These are phyloP conservation scores for Dione juno DNA, from an alignment of 2,888 invertebrate species.

Conservation along the genomic window DNA sequence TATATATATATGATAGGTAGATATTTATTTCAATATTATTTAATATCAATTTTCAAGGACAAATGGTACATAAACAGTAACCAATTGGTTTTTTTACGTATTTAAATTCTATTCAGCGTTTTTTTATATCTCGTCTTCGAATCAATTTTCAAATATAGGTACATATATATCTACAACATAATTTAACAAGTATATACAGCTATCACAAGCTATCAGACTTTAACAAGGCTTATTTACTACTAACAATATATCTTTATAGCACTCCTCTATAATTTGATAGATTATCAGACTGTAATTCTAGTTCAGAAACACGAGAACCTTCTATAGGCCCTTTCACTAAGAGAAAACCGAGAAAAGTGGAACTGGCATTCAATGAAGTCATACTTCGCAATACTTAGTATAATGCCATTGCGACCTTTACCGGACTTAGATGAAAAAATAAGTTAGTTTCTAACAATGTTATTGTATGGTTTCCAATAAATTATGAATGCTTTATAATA, in stretches of 20 bases:
- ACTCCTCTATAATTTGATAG: conserved; percentile 23
- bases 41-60: too few species aligned
- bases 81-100: too few species aligned
- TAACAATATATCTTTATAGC: conserved; percentile 22
- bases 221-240: conserved; percentile 8
- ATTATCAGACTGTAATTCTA: conserved; percentile 33
- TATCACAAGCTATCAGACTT: conserved; percentile 2
- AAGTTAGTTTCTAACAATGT: conserved; percentile 10
- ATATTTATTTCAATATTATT: too few species aligned
- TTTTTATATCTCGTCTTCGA: too few species aligned
- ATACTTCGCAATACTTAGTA: conserved; percentile 42
- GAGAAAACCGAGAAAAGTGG: conserved; percentile 62
- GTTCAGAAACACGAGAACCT: conserved; percentile 49
- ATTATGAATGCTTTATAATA: not conserved
- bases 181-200: not conserved
- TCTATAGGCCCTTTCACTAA: conserved; percentile 67
- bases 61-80: too few species aligned
- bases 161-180: not conserved
- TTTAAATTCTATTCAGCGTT: too few species aligned
- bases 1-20: too few species aligned
- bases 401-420: conserved; percentile 19
- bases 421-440: not conserved
- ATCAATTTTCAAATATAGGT: too few species aligned
- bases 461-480: not conserved
- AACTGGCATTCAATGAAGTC: conserved; percentile 44